Base-by-base conservation (phyloP, 2,888 invertebrate genomes). In the Agrotis segetum region DNA sequence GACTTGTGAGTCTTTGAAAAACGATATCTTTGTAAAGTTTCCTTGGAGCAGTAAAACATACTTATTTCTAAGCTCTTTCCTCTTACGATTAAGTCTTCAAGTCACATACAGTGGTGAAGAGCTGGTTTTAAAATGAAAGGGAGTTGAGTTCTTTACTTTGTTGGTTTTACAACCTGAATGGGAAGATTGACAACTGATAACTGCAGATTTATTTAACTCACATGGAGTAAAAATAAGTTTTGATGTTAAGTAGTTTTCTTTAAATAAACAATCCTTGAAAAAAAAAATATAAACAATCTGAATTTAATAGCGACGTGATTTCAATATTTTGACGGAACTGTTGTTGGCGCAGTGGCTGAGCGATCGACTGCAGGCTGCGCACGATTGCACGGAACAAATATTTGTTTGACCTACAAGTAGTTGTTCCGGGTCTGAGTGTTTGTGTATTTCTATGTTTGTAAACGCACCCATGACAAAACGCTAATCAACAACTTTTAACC, bases 21-120 rank as follows among this genome's bases (percentile, higher is more conserved):
- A 83, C 81, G 68, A 81, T 74, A 77, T 71, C 69, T 61, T 71
- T 68, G 53, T 64, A 53, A 69, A 69, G 66, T 82, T 67, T 44
- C 46, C 66, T 13, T 52, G 34, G 52, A 72, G 62, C 62, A 82
- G 83, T 79, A 72, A 79, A 79, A 82, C 68, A 78, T 60, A 82
- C 79, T 82, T 79, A 83, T 70, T 67, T 68, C 73, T 79, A 73
- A 80, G 83, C 79, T 64, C 68, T 47, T 66, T 78, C 79, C 66
- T 66, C 82, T 72, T 66, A 58, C 55, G 68, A 72, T 79, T 82
- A 79, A 63, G 63, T 58, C 73, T 67, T 79, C 83, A 66, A 82
- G 83, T 78, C 83, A 82, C 73, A 79, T 63, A 72, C 52, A 66
- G 73, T 40, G 47, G 63, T 44, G 55, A 66, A 44, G 59, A 65